Evolutionary conservation across 1,140 invertebrate genomes (phyloP).

Genomic region (Galleria mellonella): DNA sequence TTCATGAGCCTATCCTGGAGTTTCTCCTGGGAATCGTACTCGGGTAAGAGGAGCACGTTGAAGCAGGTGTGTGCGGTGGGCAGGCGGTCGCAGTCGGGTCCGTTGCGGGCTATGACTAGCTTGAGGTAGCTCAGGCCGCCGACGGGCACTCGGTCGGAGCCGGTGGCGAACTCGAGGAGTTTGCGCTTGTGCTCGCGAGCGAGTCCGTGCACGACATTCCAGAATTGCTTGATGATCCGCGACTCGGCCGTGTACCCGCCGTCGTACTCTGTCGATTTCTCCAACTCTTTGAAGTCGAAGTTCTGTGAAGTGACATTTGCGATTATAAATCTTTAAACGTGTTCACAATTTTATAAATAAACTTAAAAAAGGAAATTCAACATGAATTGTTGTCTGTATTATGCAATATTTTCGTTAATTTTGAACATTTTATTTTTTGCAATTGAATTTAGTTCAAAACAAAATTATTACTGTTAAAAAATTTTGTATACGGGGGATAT

Average conservation of each 20-base stretch:
- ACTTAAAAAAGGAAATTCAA: no score
- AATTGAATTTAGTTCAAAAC: no score
- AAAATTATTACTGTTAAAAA: no score
- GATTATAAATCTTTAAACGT: no score
- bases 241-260: slow-evolving; percentile 90
- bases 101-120: slow-evolving; percentile 86
- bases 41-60: slow-evolving; percentile 94
- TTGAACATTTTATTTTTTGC: no score
- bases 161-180: slow-evolving; percentile 94
- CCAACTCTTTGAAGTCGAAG: slow-evolving; percentile 93
- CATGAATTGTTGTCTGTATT: no score
- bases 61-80: slow-evolving; percentile 96
- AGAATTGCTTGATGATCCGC: slow-evolving; percentile 92
- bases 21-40: slow-evolving; percentile 89
- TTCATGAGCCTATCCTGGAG: slow-evolving; percentile 90
- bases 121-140: slow-evolving; percentile 93
- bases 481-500: no score
- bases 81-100: slow-evolving; percentile 85
- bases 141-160: slow-evolving; percentile 95
- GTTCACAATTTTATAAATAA: no score
- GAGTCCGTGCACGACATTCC: slow-evolving; percentile 94
- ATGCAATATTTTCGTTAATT: no score
- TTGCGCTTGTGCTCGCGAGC: slow-evolving; percentile 90
- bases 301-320: slow-evolving; percentile 63
- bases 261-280: slow-evolving; percentile 94